A percentile compares a stretch with the other conserved stretches of the same genome.
Conservation (phyloP, 2,113 vertebrate species). For the Prolemur simus region DNA sequence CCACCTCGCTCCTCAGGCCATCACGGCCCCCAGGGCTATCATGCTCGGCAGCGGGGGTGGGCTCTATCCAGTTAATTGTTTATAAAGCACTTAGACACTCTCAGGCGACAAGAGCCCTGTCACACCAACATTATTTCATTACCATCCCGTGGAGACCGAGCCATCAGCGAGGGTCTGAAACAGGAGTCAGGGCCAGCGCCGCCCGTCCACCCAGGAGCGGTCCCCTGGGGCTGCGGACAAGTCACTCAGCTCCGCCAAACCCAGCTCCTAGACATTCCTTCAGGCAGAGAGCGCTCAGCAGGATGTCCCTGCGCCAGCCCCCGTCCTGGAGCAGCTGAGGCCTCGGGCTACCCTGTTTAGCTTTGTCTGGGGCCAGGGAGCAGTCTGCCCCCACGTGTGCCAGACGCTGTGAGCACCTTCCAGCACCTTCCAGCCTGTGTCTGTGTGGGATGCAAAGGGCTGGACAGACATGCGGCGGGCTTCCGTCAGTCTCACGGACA, state of each 20-base stretch:
- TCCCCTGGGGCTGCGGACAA: neutral
- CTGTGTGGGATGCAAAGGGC: rapidly evolving
- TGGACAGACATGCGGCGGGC: rapidly evolving
- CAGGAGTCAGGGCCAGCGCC: neutral
- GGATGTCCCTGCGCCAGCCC: neutral
- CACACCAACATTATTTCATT: slow-evolving; percentile 68
- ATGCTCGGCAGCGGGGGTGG: neutral
- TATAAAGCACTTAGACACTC: slow-evolving; percentile 77
- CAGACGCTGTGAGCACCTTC: neutral
- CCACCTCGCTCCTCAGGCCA: neutral
- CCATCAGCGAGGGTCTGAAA: slow-evolving; percentile 20
- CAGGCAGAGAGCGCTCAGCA: neutral
- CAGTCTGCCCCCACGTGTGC: rapidly evolving
- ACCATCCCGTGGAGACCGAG: slow-evolving; percentile 35
- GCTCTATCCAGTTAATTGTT: slow-evolving; percentile 66
- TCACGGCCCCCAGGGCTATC: rapidly evolving
- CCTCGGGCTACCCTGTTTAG: rapidly evolving
- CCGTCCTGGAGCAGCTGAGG: too few species aligned
- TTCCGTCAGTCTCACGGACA: rapidly evolving
- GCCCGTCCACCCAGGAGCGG: neutral
- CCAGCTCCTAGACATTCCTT: neutral
- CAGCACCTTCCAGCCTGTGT: neutral
- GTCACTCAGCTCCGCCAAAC: slow-evolving; percentile 45
- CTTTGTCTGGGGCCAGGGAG: rapidly evolving
- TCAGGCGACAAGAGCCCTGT: slow-evolving; percentile 68